Base-by-base conservation (phyloP, 1,140 invertebrate species). In the Heliconius eleuchia region DNA sequence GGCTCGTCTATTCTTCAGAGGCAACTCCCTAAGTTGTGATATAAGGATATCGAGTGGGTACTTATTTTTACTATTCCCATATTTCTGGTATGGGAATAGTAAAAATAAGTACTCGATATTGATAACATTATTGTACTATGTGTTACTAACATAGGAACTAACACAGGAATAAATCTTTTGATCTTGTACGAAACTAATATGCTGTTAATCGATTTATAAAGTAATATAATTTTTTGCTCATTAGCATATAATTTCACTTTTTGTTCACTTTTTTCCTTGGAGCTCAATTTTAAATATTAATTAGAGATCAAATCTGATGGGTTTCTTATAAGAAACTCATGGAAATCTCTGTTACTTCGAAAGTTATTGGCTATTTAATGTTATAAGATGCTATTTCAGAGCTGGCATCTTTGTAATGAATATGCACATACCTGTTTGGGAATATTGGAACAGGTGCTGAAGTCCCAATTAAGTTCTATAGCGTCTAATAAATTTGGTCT, bases 401-500 rank as follows among this genome's bases (percentile, higher is more conserved):
- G 27, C 27, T 66, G 1, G 11, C n/a, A 30, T 66, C 27, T 23
- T 30, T 30, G 27, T 66, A 27, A 66, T 30, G 27, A 30, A 66
- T 72, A 72, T 39, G n/a, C 37, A 72, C 71, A 72, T 81, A 94
- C 92, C 86, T 91, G 88, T 84, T 73, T 89, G 27, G 92, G 92
- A 71, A 86, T 71, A 52, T 70, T 82, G 4, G 87, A 88, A 77
- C 92, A 94, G 8, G 86, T 86, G 39, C 71, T 88, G 82, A 94
- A 94, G 80, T 94, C 92, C 92, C 92, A 94, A 78, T 94, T 94
- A 18, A 94, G 87, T 80, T 94, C 92, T 18, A 94, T 74, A 11
- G 90, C 92, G 77, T 94, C 92, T 5, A 88, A 77, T 27, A 94
- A 75, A n/a, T 77, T 82, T 19, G 75, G 75, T 27, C 78, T 77